phyloP scores from a whole-genome alignment of 1,140 invertebrate species.

The Drosophila jambulina region DNA sequence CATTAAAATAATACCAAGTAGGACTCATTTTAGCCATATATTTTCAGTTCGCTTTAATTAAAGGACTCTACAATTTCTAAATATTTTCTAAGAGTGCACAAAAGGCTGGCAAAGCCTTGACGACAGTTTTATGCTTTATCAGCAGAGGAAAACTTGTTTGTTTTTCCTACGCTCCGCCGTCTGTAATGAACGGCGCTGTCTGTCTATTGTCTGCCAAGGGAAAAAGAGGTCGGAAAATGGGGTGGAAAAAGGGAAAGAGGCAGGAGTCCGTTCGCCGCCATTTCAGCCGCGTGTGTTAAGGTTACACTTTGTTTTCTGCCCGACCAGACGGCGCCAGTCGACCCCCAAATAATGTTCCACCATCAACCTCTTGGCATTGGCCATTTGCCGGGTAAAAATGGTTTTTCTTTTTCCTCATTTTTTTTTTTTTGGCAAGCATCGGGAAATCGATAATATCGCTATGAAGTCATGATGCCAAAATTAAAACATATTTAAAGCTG shows the following conservation, averaged over 20 bases:
- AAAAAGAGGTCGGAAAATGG: constrained; percentile 6
- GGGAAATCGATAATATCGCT: constrained; percentile 63
- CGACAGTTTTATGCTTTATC: constrained; percentile 78
- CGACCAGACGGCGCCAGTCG: constrained; percentile 73
- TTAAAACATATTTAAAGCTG: constrained; percentile 61
- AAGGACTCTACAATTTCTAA: background rate
- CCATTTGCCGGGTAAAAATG: constrained; percentile 3
- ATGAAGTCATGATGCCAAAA: constrained; percentile 65
- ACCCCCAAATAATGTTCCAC: constrained; percentile 22
- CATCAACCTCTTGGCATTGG: constrained; percentile 56
- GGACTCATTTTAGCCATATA: no score
- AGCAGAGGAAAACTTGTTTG: constrained; percentile 68
- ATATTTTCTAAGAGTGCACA: constrained; percentile 9
- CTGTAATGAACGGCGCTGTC: constrained; percentile 62
- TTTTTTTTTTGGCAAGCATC: constrained; percentile 68
- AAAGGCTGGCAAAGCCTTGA: constrained; percentile 44
- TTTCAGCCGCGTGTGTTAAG: constrained; percentile 68
- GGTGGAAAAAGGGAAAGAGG: background rate
- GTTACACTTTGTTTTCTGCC: constrained; percentile 68
- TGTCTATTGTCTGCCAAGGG: constrained; percentile 37
- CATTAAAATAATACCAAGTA: background rate
- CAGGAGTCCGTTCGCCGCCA: constrained; percentile 1
- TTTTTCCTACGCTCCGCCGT: constrained; percentile 60
- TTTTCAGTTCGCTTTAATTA: background rate
- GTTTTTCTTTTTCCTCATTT: background rate